phyloP scores from a whole-genome alignment of 1,140 invertebrate genomes.

The Drosophila gunungcola region DNA sequence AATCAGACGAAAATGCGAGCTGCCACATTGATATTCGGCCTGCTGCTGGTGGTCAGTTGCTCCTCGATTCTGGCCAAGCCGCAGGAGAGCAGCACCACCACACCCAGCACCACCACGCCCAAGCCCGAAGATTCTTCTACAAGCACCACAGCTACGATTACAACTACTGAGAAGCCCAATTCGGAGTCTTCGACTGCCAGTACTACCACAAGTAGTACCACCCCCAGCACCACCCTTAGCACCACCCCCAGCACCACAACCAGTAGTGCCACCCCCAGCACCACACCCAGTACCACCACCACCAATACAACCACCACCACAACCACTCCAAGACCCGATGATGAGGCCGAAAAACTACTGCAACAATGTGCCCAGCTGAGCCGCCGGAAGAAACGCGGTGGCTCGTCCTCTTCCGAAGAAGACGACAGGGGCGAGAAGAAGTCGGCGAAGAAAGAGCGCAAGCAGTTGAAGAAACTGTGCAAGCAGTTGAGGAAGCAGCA shows the following conservation, averaged over 20 bases:
- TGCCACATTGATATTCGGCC: constrained; percentile 26
- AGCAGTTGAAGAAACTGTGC: constrained; percentile 76
- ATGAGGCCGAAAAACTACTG: constrained; percentile 38
- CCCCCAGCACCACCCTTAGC: constrained; percentile 7
- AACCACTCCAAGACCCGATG: constrained; percentile 45
- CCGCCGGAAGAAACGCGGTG: constrained; percentile 54
- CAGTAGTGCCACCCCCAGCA: constrained; percentile 10
- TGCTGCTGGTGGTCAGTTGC: constrained; percentile 53
- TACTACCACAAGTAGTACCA: neutral
- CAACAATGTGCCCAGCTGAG: constrained; percentile 59
- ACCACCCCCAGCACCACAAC: constrained; percentile 20
- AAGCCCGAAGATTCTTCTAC: constrained; percentile 26
- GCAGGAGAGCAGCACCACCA: constrained; percentile 26
- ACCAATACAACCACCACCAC: constrained; percentile 20
- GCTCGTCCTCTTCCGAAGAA: constrained; percentile 62
- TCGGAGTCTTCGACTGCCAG: constrained; percentile 20
- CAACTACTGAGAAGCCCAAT: constrained; percentile 24
- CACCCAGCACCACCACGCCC: constrained; percentile 1
- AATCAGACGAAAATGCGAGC: constrained; percentile 48
- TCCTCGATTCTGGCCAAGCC: constrained; percentile 36
- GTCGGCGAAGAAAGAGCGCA: constrained; percentile 63
- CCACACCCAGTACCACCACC: constrained; percentile 3
- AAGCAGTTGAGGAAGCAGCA: constrained; percentile 57
- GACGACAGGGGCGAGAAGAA: constrained; percentile 59
- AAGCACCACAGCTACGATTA: constrained; percentile 17